phyloP scores from a whole-genome alignment of 2,888 invertebrate genomes.

The Pyrochroa serraticornis region DNA sequence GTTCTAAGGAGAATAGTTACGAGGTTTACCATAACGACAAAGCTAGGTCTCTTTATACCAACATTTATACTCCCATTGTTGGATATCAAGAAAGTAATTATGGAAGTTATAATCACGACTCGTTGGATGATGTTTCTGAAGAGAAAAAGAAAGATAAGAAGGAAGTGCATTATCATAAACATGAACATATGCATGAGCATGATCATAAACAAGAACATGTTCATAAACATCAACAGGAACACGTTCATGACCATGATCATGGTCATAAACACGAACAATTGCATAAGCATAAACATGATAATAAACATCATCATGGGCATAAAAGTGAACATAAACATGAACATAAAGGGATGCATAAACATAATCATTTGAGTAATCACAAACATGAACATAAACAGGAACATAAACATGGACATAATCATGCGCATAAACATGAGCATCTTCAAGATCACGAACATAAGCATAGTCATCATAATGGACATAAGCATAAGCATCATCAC shows the following conservation, averaged over 20 bases:
- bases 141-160: slow-evolving; percentile 16
- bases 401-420: slow-evolving; percentile 30
- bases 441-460: slow-evolving; percentile 31
- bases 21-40: too few species aligned
- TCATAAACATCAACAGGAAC: slow-evolving; percentile 33
- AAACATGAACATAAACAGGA: slow-evolving; percentile 34
- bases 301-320: slow-evolving; percentile 31
- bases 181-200: slow-evolving; percentile 35
- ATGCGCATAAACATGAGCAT: slow-evolving; percentile 33
- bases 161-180: slow-evolving; percentile 38
- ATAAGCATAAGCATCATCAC: slow-evolving; percentile 35
- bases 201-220: slow-evolving; percentile 35
- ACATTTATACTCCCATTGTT: too few species aligned
- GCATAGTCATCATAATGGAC: slow-evolving; percentile 34
- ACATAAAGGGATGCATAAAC: slow-evolving; percentile 27
- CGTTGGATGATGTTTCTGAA: slow-evolving; percentile 16
- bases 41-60: too few species aligned
- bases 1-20: neutral
- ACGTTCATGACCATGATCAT: slow-evolving; percentile 30
- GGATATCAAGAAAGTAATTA: too few species aligned
- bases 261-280: slow-evolving; percentile 31
- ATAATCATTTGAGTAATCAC: slow-evolving; percentile 30
- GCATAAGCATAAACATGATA: slow-evolving; percentile 33
- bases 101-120: too few species aligned
- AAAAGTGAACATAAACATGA: slow-evolving; percentile 35